Conservation (phyloP, 2,797 vertebrate genomes). For the Mico argentatus region DNA sequence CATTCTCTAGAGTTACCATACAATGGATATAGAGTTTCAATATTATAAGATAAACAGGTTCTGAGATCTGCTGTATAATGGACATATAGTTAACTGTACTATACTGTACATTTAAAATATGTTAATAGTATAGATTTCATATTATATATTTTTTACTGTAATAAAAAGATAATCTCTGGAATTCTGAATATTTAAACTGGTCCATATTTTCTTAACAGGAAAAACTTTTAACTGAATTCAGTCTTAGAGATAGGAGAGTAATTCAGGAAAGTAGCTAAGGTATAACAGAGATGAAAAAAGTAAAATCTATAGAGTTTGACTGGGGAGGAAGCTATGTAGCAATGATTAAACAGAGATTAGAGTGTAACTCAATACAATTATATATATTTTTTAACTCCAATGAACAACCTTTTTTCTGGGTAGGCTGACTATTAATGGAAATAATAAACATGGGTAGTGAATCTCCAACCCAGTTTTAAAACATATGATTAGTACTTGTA, state of each 20-base stretch:
- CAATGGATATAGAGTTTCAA: neutral
- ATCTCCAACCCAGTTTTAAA: neutral
- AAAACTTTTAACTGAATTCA: neutral
- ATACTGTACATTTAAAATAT: neutral
- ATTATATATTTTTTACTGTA: neutral
- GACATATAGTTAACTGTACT: neutral
- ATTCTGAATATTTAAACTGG: neutral
- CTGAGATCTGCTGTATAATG: neutral
- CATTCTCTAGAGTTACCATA: neutral
- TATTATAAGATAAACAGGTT: neutral
- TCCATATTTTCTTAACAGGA: neutral
- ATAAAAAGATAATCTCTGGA: neutral
- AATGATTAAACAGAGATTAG: neutral
- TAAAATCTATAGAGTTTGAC: neutral
- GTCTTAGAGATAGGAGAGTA: neutral
- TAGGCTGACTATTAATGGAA: neutral
- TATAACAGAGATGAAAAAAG: neutral
- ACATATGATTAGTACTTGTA: neutral
- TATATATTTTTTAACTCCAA: neutral
- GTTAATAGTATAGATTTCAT: neutral
- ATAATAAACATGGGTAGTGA: neutral
- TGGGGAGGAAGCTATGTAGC: neutral
- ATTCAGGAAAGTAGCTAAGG: neutral
- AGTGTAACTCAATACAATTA: neutral
- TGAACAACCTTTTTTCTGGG: neutral